Base-by-base conservation (phyloP, 1,140 invertebrate genomes). In the Drosophila kanapiae region DNA sequence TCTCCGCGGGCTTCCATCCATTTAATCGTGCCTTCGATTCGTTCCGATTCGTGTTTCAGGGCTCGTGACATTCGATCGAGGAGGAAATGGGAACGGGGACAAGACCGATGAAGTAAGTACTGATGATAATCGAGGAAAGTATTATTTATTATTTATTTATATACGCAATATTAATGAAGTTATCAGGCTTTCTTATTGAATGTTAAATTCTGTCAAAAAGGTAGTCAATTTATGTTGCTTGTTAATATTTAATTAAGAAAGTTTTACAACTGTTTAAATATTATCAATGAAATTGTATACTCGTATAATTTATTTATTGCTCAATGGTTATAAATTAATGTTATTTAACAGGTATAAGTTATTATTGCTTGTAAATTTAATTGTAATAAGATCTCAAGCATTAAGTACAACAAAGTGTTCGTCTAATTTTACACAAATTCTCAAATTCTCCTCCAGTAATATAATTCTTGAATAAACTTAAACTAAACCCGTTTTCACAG, bases 31-130 rank as follows among this genome's bases (percentile, higher is more conserved):
- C 35, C 33, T 74, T 69, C 60, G 56, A 80, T 84, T 80, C 67
- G 64, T 62, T 77, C 51, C 74, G 62, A 68, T 68, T 75, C 62
- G 63, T 67, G 54, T 64, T 75, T 65, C 48, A 57, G 71, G 59
- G 57, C 57, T 84, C 84, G 63, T 86, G 84, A 88, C 71, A 83
- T 57, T 83, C 75, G 80, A 88, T 83, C 79, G 64, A 68, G 14
- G 35, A 51, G 16, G n/a, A 54, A 75, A 75, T 13, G 51, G 61
- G 68, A 80, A 65, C 77, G 77, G 45, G 78, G 78, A 74, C 77
- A 49, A 48, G 8, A 14, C 37, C 9, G n/a, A 42, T 6, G 27
- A 16, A 33, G 23, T 51, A 76, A 58, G 68, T 70, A 58, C 23
- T 33, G 59, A 6, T 31, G 33, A 38, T 45, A 35, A 62, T 35